Base-by-base conservation (phyloP, 2,797 vertebrate species). In the Notoglanidium macrostoma region DNA sequence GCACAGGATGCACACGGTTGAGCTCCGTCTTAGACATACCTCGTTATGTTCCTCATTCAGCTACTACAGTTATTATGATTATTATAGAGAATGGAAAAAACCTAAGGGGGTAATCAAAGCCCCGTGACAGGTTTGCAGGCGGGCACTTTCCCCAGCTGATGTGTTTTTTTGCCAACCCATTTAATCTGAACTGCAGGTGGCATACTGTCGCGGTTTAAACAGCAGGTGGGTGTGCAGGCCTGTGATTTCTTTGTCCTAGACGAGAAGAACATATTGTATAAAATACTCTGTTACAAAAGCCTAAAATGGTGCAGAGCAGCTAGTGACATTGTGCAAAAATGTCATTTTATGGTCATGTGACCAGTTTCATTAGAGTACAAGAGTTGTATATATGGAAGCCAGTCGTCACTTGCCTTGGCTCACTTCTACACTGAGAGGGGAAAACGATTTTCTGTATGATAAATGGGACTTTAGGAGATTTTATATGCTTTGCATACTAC, bases 111-210 rank as follows among this genome's bases (percentile, higher is more conserved):
- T 63, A 61, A 63, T 61, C 57, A 81, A 44, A 61, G 21, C 55
- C 35, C 23, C 2, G 26, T 63, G 78, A 63, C 78, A 81, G 21
- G 78, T 81, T 63, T 63, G 57, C 21, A 44, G 55, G 14, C 23
- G 9, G 23, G 35, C n/a, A 9, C 29, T 63, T 63, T 44, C n/a
- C 54, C 15, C 35, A 46, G 21, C 57, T 63, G 57, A 81, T 61
- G 6, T 57, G 7, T 26, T 79, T 44, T 8, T 59, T 35, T 57
- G 90, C 83, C 90, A 87, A 72, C 59, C 76, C 85, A 89, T 89
- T 90, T 89, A 89, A 90, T 86, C 61, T 67, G 68, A 87, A 46
- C 84, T 86, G 80, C 86, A 89, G 85, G 90, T 85, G 85, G 88
- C 61, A 68, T 63, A 32, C 57, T 44, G 78, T 63, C 23, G 0